Percentiles rank a stretch among this genome's conserved stretches.
Conservation (phyloP, 92 coral and sea anemone species). For the Heliopora coerulea region DNA sequence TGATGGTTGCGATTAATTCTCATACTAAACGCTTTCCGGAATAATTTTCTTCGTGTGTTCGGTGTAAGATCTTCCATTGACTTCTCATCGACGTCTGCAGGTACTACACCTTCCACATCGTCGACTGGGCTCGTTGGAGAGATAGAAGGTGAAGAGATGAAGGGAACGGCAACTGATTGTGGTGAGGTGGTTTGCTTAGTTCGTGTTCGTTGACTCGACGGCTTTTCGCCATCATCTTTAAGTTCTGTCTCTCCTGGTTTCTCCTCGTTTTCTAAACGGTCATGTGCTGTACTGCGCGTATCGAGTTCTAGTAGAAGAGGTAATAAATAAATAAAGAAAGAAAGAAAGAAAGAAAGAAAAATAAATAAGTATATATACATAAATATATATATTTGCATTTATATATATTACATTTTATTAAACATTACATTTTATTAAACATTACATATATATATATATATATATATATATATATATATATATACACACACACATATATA, state of each 20-base stretch:
- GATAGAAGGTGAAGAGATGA: background rate
- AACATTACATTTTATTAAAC: no score
- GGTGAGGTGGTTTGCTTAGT: background rate
- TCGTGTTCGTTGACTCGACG: background rate
- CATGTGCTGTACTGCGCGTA: background rate
- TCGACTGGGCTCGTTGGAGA: constrained; percentile 2
- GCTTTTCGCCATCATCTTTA: background rate
- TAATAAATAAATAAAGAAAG: no score
- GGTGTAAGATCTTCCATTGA: constrained; percentile 34
- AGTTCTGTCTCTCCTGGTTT: background rate
- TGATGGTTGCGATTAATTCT: constrained; percentile 19
- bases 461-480: no score
- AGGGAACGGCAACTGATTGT: background rate
- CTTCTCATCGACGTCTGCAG: background rate
- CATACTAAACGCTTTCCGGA: constrained; percentile 36
- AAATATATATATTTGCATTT: no score
- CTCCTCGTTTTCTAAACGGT: background rate
- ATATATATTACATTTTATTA: no score
- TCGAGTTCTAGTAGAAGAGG: constrained; percentile 19
- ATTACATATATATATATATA: no score
- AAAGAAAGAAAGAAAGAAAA: no score
- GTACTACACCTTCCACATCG: constrained; percentile 1
- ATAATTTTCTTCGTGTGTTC: constrained; percentile 27
- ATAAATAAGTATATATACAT: no score
- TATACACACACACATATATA: no score